Evolutionary conservation across 2,888 invertebrate species (phyloP).

Genomic region (Rapana venosa): DNA sequence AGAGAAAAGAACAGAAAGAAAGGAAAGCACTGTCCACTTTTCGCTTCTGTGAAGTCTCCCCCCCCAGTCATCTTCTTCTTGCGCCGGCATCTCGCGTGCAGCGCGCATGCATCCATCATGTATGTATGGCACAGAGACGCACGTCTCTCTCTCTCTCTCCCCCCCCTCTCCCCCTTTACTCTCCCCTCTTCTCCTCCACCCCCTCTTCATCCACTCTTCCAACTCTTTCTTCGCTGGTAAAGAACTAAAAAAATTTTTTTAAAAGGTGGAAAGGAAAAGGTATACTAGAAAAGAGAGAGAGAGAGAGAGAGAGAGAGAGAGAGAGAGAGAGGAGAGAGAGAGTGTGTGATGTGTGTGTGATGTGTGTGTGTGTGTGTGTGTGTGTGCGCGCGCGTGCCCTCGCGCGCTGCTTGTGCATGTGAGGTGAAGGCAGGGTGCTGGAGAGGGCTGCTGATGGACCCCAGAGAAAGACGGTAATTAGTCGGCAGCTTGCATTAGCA

Average conservation of each 20-base stretch:
- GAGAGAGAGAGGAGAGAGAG: background rate
- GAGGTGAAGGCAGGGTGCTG: background rate
- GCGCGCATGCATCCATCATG: constrained; percentile 20
- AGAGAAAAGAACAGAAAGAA: background rate
- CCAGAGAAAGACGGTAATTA: constrained; percentile 38
- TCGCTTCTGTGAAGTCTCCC: background rate
- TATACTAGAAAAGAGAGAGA: background rate
- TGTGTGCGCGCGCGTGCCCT: too few relatives aligned
- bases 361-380: background rate
- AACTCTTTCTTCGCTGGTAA: background rate
- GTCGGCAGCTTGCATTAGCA: constrained; percentile 30
- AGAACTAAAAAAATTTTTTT: background rate
- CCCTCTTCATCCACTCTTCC: background rate
- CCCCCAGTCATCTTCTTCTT: background rate
- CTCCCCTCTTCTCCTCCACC: background rate
- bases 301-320: background rate
- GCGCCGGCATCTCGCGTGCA: constrained; percentile 8
- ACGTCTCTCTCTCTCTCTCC: background rate
- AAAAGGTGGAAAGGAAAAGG: background rate
- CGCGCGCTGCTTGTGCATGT: too few relatives aligned
- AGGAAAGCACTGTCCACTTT: background rate
- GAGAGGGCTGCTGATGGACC: background rate
- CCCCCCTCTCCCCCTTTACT: background rate
- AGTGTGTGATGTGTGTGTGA: background rate
- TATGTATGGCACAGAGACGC: background rate